These are phyloP conservation scores for Dolichotis patagonum DNA, from an alignment of 2,113 vertebrate species.

Conservation along the genomic window DNA sequence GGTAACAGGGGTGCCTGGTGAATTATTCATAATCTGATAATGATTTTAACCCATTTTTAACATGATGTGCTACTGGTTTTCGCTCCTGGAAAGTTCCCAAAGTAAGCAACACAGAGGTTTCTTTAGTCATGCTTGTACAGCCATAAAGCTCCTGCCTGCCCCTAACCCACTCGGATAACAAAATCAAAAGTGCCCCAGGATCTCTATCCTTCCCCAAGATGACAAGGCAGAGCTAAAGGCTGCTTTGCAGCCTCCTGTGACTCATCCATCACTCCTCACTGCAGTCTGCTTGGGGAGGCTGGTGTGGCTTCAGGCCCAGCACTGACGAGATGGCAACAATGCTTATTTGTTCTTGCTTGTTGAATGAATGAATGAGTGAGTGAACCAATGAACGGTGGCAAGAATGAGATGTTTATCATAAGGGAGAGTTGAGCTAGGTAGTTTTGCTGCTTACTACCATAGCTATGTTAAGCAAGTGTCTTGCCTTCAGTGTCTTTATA, in stretches of 20 bases:
- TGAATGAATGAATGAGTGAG: not conserved
- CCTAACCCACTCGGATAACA: constrained; percentile 58
- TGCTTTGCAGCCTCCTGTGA: not conserved
- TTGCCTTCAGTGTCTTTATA: not conserved
- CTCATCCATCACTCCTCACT: not conserved
- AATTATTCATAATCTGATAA: constrained; percentile 82
- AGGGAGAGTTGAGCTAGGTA: not conserved
- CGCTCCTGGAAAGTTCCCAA: constrained; percentile 75
- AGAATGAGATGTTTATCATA: not conserved
- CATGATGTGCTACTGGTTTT: constrained; percentile 59
- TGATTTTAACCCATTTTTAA: constrained; percentile 81
- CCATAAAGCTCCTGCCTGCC: constrained; percentile 57
- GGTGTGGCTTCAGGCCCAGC: not conserved
- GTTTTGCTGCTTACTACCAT: not conserved
- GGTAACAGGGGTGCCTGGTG: constrained; percentile 78
- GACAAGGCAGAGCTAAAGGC: not conserved
- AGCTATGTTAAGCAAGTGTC: not conserved
- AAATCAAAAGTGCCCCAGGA: constrained; percentile 30
- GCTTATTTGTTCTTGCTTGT: not conserved
- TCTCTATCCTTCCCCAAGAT: not conserved
- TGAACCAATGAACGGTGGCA: not conserved
- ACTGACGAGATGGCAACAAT: not conserved
- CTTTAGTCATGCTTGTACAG: constrained; percentile 64
- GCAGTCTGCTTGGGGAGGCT: not conserved
- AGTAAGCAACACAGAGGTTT: constrained; percentile 67